Percentiles rank a stretch among this genome's conserved stretches.
These are phyloP conservation scores for Habropoda laboriosa DNA, from an alignment of 1,140 invertebrate genomes.

Conservation along the genomic window DNA sequence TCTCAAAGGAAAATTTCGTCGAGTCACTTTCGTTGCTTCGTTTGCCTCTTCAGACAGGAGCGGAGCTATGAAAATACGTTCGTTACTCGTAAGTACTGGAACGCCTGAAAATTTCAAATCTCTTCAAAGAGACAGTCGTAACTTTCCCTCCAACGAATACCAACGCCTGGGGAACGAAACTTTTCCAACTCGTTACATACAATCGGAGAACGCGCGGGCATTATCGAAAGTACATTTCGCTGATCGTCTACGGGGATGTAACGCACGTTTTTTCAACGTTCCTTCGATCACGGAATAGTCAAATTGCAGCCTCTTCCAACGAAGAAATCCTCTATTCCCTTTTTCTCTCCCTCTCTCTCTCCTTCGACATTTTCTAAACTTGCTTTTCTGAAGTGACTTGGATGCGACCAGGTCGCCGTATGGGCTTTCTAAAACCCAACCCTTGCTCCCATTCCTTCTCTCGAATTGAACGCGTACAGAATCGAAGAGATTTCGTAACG, in stretches of 20 bases:
- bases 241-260: constrained; percentile 10
- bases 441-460: neutral
- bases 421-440: neutral
- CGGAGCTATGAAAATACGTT: neutral
- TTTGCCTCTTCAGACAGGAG: too few relatives aligned
- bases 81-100: neutral
- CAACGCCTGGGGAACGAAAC: neutral
- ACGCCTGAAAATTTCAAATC: neutral
- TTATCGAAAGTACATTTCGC: constrained; percentile 38
- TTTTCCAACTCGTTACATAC: constrained; percentile 20
- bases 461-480: neutral
- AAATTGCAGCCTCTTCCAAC: neutral
- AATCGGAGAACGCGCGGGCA: constrained; percentile 1
- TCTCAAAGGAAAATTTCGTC: neutral
- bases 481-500: neutral
- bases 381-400: neutral
- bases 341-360: too few relatives aligned
- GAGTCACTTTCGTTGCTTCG: neutral
- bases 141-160: neutral
- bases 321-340: neutral
- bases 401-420: neutral
- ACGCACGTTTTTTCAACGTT: neutral
- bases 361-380: neutral
- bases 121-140: neutral
- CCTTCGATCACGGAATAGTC: constrained; percentile 8